Percentiles rank a stretch among this genome's conserved stretches.
Conservation (phyloP, 2,888 invertebrate genomes). For the Yponomeuta sedellus region DNA sequence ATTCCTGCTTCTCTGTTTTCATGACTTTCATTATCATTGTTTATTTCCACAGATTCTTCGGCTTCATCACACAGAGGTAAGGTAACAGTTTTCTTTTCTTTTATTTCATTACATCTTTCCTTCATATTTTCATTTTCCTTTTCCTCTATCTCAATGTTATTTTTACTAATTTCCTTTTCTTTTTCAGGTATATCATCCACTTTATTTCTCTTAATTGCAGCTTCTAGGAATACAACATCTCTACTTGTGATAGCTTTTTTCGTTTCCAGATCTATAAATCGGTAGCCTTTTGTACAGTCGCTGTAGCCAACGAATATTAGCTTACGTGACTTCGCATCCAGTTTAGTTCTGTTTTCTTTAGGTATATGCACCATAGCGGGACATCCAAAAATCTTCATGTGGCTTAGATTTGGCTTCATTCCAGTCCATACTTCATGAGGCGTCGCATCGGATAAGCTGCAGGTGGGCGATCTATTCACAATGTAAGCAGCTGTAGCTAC, state of each 20-base stretch:
- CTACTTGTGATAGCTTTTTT: neutral
- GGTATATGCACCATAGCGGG: conserved; percentile 37
- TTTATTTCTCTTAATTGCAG: neutral
- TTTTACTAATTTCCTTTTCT: neutral
- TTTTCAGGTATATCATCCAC: neutral
- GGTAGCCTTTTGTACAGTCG: conserved; percentile 33
- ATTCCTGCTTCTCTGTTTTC: no score
- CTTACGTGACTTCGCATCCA: conserved; percentile 34
- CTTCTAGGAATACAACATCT: conserved; percentile 8
- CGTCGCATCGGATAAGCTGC: conserved; percentile 21
- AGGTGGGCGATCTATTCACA: neutral
- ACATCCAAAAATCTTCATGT: conserved; percentile 41
- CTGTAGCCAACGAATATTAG: conserved; percentile 41
- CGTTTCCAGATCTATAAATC: neutral
- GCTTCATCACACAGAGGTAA: neutral
- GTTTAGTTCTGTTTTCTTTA: conserved; percentile 35
- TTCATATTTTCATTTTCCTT: neutral
- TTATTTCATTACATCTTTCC: no score
- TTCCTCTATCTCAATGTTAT: neutral
- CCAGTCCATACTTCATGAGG: conserved; percentile 40
- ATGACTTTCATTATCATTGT: no score
- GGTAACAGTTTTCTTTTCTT: neutral
- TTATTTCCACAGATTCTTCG: no score
- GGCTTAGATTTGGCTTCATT: conserved; percentile 32
- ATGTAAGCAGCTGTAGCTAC: conserved; percentile 16